Conservation (phyloP, 2,888 invertebrate genomes). For the Calliopum simillimum region DNA sequence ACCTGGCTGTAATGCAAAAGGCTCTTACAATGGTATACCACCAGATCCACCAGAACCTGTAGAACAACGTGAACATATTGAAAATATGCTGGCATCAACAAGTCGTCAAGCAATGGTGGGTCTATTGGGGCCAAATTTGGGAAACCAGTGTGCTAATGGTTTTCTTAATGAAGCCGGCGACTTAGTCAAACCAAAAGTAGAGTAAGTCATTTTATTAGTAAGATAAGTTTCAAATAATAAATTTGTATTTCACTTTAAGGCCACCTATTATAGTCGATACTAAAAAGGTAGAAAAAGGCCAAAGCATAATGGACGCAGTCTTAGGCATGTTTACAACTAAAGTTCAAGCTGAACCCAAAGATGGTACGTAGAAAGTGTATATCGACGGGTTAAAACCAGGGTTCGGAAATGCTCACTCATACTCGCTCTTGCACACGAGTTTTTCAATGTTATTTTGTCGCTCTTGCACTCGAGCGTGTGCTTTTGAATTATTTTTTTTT, state of each 20-base stretch:
- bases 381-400: too few species aligned
- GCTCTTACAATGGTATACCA: conserved; percentile 82
- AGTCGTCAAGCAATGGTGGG: conserved; percentile 59
- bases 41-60: conserved; percentile 76
- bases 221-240: too few species aligned
- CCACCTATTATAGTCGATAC: conserved; percentile 63
- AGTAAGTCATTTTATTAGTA: conserved; percentile 27
- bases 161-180: conserved; percentile 43
- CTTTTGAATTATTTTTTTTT: too few species aligned
- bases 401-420: too few species aligned
- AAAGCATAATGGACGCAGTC: conserved; percentile 67
- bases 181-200: conserved; percentile 17
- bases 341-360: conserved; percentile 59
- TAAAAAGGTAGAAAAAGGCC: conserved; percentile 65
- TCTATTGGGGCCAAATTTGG: conserved; percentile 49
- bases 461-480: background rate
- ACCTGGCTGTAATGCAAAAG: conserved; percentile 79
- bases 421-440: too few species aligned
- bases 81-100: conserved; percentile 75
- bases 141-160: conserved; percentile 40
- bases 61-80: conserved; percentile 74
- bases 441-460: too few species aligned
- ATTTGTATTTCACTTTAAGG: conserved; percentile 44
- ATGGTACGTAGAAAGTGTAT: conserved; percentile 44
- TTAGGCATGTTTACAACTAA: conserved; percentile 66